Evolutionary conservation across 2,888 invertebrate species (phyloP).

Genomic region (Andrena bucephala): DNA sequence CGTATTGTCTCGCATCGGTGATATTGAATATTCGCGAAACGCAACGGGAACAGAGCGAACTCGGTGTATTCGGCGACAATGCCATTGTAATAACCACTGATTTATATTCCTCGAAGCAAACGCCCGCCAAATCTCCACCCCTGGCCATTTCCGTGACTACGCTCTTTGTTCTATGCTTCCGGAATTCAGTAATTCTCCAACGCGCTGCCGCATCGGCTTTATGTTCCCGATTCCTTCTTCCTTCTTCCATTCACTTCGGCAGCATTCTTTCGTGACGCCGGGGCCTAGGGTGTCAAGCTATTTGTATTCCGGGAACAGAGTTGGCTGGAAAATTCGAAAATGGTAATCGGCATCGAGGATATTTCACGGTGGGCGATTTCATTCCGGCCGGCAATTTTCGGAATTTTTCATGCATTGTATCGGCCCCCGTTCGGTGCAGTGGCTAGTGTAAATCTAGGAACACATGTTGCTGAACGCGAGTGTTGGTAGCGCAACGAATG

Average conservation of each 20-base stretch:
- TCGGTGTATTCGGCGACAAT: constrained; percentile 52
- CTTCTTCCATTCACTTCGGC: not conserved
- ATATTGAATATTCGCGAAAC: constrained; percentile 31
- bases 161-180: constrained; percentile 27
- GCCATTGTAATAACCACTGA: constrained; percentile 63
- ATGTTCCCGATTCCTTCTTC: not conserved
- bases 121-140: constrained; percentile 15
- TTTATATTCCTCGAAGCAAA: constrained; percentile 57
- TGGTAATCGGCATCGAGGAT: not conserved
- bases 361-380: constrained; percentile 7
- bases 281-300: no score
- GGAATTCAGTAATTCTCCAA: not conserved
- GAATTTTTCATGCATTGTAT: constrained; percentile 10
- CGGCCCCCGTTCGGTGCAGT: not conserved
- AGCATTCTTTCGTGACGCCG: not conserved
- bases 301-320: no score
- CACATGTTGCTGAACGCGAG: constrained; percentile 38
- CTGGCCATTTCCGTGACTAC: not conserved
- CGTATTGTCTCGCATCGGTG: constrained; percentile 10
- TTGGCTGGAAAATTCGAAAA: not conserved
- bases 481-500: not conserved
- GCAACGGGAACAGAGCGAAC: not conserved
- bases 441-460: constrained; percentile 32
- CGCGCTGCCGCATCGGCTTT: not conserved
- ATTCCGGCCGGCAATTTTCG: constrained; percentile 1